A percentile compares a stretch with the other conserved stretches of the same genome.
These are phyloP conservation scores for Scomber colias DNA, from an alignment of 2,113 vertebrate species.

Conservation along the genomic window DNA sequence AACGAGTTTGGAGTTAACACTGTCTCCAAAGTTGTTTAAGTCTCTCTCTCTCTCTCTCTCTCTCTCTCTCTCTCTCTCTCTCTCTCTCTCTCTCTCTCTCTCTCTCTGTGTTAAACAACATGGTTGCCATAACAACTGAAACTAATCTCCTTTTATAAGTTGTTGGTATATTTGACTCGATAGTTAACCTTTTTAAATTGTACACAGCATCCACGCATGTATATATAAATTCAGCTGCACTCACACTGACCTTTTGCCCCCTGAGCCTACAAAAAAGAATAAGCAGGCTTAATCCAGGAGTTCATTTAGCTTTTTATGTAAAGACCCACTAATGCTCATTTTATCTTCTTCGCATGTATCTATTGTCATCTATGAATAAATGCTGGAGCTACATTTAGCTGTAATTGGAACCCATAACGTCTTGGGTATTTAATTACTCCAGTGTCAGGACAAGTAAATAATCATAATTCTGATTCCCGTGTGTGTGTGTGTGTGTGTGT, in stretches of 20 bases:
- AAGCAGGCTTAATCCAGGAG: background rate
- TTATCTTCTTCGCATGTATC: background rate
- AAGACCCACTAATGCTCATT: background rate
- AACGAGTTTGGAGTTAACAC: slow-evolving; percentile 57
- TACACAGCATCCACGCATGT: background rate
- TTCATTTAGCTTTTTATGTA: background rate
- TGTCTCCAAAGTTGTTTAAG: slow-evolving; percentile 39
- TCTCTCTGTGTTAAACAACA: slow-evolving; percentile 11
- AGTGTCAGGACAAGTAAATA: background rate
- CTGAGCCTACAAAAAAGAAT: background rate
- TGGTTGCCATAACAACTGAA: slow-evolving; percentile 38
- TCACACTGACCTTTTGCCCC: slow-evolving; percentile 4
- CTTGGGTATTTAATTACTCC: too few species aligned
- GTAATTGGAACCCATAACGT: background rate
- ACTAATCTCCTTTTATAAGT: background rate
- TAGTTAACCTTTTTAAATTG: slow-evolving; percentile 54
- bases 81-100: background rate
- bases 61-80: too few species aligned
- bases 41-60: too few species aligned
- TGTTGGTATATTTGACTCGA: slow-evolving; percentile 21
- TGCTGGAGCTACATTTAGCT: too few species aligned
- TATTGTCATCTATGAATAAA: background rate
- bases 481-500: background rate
- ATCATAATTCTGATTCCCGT: background rate
- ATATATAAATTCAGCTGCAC: background rate